Base-by-base conservation (phyloP, 2,797 vertebrate genomes). In the Chromis chromis region DNA sequence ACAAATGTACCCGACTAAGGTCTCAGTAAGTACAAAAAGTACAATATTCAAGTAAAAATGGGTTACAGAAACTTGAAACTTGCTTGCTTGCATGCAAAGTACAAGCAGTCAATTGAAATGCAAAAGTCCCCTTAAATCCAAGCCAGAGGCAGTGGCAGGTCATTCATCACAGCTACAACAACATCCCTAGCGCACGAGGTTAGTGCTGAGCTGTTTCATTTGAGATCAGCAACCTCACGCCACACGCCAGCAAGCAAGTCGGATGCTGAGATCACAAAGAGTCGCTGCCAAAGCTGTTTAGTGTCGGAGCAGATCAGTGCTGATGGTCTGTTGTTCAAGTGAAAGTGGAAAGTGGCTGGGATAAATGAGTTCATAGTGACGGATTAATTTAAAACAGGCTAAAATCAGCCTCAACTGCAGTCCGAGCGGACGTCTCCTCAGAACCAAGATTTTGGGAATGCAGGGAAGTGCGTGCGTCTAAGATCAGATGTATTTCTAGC, bases 221-320 rank as follows among this genome's bases (percentile, higher is more conserved):
- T 24, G 49, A 72, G 74, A 46, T 74, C 67, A 71, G 57, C 52
- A 65, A 59, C 42, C 44, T 76, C 22, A 50, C 24, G 10, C 53
- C 21, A 17, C 54, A 36, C 60, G 59, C 25, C 58, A 67, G 39
- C 44, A 68, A 53, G 71, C 65, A 16, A 16, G 62, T 39, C 24
- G 52, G 59, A 57, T 42, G 4, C 44, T 65, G 63, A 5, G 16
- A 54, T 27, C 50, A 52, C 40, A 49, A 65, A 31, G 59, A 48
- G 65, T 58, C 22, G 49, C 65, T 78, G 78, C 63, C 59, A 55
- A 52, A 48, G 56, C 75, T 66, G 53, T 79, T 82, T 39, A 55
- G 27, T 7, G 7, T 59, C 61, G 71, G 70, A 58, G 11, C n/a
- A 0, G 10, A 39, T 48, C 61, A 36, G 60, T 36, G 55, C 67